phyloP scores from a whole-genome alignment of 2,797 vertebrate species.

The Heliangelus exortis region DNA sequence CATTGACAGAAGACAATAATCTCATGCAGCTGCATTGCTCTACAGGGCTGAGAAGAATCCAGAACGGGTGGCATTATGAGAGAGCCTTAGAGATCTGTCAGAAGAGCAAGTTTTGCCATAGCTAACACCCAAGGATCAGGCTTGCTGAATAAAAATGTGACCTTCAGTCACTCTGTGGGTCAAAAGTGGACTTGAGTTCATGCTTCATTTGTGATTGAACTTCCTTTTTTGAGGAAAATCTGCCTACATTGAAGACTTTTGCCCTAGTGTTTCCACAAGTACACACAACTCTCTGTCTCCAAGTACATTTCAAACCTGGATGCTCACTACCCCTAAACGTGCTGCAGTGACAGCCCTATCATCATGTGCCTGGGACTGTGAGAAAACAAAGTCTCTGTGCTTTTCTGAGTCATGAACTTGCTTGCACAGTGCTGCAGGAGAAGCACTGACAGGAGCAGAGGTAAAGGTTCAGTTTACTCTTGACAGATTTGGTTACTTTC shows the following conservation, averaged over 20 bases:
- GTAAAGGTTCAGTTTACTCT: not conserved
- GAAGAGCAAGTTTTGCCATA: not conserved
- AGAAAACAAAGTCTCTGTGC: not conserved
- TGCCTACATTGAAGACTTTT: constrained; percentile 39
- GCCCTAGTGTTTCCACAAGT: not conserved
- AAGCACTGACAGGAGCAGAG: not conserved
- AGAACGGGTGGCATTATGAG: not conserved
- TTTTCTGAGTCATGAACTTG: constrained; percentile 25
- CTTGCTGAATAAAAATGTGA: not conserved
- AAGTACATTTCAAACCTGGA: not conserved
- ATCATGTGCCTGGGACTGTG: not conserved
- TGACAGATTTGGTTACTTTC: not conserved
- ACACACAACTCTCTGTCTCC: not conserved
- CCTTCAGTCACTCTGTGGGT: not conserved
- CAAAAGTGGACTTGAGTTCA: not conserved
- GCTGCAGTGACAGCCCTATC: not conserved
- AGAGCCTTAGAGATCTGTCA: not conserved
- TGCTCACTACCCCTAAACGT: not conserved
- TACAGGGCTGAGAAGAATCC: not conserved
- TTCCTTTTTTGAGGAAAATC: constrained; percentile 42
- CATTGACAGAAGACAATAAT: not conserved
- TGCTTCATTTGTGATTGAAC: not conserved
- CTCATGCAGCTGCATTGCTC: not conserved
- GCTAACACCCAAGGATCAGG: not conserved
- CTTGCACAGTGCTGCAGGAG: not conserved